phyloP scores from a whole-genome alignment of 2,113 vertebrate species.

The Lontra canadensis region DNA sequence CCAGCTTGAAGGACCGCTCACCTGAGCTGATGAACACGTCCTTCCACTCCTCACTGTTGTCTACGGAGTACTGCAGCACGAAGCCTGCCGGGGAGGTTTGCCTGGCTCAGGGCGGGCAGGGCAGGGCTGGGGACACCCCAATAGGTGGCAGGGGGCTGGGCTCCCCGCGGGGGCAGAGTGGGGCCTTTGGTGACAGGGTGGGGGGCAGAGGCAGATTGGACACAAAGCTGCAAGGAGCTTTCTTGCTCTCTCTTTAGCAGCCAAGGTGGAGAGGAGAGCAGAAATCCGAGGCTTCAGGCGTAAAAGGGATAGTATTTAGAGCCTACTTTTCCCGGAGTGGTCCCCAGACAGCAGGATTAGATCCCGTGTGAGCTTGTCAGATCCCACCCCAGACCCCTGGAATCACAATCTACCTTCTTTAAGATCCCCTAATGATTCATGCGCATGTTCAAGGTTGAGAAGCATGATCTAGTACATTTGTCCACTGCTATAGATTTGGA shows the following conservation, averaged over 20 bases:
- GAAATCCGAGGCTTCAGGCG: background rate
- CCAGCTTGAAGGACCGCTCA: slow-evolving; percentile 96
- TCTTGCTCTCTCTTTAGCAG: background rate
- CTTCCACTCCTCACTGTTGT: slow-evolving; percentile 99
- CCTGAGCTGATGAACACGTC: slow-evolving; percentile 97
- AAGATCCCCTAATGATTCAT: background rate
- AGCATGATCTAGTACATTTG: background rate
- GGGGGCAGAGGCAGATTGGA: background rate
- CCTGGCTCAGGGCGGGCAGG: background rate
- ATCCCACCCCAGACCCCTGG: background rate
- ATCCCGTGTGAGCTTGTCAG: background rate
- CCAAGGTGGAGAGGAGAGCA: background rate
- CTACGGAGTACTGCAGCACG: slow-evolving; percentile 97
- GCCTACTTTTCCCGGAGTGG: fast-evolving
- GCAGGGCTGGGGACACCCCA: background rate
- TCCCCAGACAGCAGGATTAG: background rate
- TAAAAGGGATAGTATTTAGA: background rate
- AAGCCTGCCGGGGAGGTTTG: slow-evolving; percentile 87
- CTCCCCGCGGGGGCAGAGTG: background rate
- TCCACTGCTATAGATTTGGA: background rate
- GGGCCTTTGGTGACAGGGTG: background rate
- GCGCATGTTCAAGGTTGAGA: background rate
- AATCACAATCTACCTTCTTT: background rate
- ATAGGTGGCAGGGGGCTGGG: fast-evolving
- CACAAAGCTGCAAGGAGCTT: background rate